Evolutionary conservation across 92 coral and sea anemone genomes (phyloP), one percentile per base, ranked within the genome.

Genomic region (Porites cylindrica): DNA sequence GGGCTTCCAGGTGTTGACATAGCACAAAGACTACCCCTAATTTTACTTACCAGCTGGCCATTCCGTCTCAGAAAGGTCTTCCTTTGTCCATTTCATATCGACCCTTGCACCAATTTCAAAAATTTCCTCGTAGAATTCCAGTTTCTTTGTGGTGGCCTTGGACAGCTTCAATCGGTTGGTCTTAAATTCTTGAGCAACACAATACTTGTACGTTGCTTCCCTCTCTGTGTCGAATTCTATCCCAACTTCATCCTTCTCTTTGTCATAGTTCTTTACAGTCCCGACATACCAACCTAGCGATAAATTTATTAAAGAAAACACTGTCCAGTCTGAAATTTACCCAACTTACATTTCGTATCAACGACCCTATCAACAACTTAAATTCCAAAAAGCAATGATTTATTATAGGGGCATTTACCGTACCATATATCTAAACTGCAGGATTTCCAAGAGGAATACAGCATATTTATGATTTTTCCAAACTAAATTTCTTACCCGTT

Each of bases 271-370:
- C 64, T 67, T 85, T 32, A 85, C 89, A 51, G 82, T 69, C 24
- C 89, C 89, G 50, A 78, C 82, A 85, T 85, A 85, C 89, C 84
- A 86, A 17, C 89, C 89, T 85, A 51, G 66, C 32, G 71, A 58
- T 74, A 71, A 51, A 62, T 24, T 59, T 71, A 51, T 51, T 29
- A 72, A 72, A 72, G 7, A 84, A 74, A 60, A 54, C 66, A 63
- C 21, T 24, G 16, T 62, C 59, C 71, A n/a, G 84, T 62, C 71
- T 21, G 68, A 29, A 66, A 26, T 60, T 79, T 38, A 51, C 84
- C 29, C 29, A 26, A 63, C 70, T 61, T 79, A 66, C 67, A 20
- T 79, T 69, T 65, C 67, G 51, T 43, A 79, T 50, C 72, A 51
- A 64, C 71, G 7, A 18, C 72, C 26, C 26, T 68, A 23, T 26